These are phyloP conservation scores for Brassicogethes aeneus DNA, from an alignment of 2,888 invertebrate genomes.

Conservation along the genomic window DNA sequence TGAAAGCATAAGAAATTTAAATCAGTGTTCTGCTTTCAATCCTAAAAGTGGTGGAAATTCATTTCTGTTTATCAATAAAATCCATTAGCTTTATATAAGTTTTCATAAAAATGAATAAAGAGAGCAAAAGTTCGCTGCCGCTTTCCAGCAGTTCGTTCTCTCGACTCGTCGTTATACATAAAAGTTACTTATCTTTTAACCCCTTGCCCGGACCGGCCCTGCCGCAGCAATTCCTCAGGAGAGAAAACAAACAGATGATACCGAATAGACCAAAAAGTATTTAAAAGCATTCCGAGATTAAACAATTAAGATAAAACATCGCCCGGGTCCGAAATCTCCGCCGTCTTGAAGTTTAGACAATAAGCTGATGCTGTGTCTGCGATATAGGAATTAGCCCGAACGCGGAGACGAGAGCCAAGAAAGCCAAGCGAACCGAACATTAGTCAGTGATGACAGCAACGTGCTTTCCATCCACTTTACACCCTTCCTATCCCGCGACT, in stretches of 20 bases:
- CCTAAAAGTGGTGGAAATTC: slow-evolving; percentile 4
- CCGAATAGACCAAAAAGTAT: slow-evolving; percentile 31
- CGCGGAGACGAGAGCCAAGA: too few species aligned
- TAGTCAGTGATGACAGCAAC: slow-evolving; percentile 20
- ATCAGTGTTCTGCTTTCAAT: neutral
- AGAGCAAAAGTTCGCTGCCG: slow-evolving; percentile 1
- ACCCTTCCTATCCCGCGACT: slow-evolving; percentile 13
- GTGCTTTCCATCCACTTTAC: slow-evolving; percentile 16
- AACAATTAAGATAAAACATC: slow-evolving; percentile 34
- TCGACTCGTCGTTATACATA: slow-evolving; percentile 15
- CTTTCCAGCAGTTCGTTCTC: too few species aligned
- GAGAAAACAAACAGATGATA: slow-evolving; percentile 23
- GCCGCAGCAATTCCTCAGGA: slow-evolving; percentile 12
- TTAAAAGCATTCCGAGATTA: slow-evolving; percentile 37
- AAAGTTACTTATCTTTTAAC: slow-evolving; percentile 24
- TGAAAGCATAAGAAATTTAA: too few species aligned
- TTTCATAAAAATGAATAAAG: slow-evolving; percentile 13
- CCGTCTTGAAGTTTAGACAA: slow-evolving; percentile 19
- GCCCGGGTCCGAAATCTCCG: slow-evolving; percentile 18
- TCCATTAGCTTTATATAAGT: slow-evolving; percentile 12
- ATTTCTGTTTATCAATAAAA: slow-evolving; percentile 10
- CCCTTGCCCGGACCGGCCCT: too few species aligned
- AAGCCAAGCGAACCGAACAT: slow-evolving; percentile 19
- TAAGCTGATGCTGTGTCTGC: slow-evolving; percentile 22
- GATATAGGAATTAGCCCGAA: slow-evolving; percentile 19